phyloP scores from a whole-genome alignment of 2,113 vertebrate genomes.

The Hemiprocne comata region DNA sequence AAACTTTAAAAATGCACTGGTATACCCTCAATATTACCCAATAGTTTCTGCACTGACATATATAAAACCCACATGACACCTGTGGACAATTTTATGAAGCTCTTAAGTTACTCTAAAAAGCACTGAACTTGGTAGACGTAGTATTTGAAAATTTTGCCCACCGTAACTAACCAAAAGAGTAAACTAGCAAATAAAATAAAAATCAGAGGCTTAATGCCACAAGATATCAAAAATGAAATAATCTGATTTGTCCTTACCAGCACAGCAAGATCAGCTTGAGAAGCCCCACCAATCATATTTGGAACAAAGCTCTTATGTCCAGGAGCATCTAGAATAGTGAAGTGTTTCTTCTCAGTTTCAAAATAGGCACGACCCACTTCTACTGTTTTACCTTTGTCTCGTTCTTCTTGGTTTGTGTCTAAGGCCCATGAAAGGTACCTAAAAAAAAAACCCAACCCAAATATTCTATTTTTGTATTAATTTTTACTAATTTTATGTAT shows the following conservation, averaged over 20 bases:
- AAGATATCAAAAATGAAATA: not conserved
- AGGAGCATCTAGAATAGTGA: conserved; percentile 97
- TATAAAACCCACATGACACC: not conserved
- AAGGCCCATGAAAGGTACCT: conserved; percentile 99
- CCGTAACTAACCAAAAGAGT: not conserved
- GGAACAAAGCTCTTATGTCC: conserved; percentile 99
- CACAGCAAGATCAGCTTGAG: conserved; percentile 96
- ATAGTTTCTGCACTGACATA: not conserved
- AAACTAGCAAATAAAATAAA: not conserved
- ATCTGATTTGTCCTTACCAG: conserved; percentile 82
- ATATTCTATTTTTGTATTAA: not conserved
- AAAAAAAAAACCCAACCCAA: not conserved
- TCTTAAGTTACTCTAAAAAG: not conserved
- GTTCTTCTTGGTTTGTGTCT: conserved; percentile 98
- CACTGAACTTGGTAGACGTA: not conserved
- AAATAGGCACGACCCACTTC: conserved; percentile 98
- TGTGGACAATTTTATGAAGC: not conserved
- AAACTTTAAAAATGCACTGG: not conserved
- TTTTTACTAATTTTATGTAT: not conserved
- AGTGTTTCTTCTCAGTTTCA: conserved; percentile 98
- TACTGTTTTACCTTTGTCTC: conserved; percentile 99
- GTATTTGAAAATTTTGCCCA: not conserved
- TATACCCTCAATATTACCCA: not conserved
- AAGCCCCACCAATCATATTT: conserved; percentile 99
- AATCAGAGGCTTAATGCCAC: not conserved